Evolutionary conservation across 2,797 vertebrate genomes (phyloP).

Genomic region (Malurus splendens): DNA sequence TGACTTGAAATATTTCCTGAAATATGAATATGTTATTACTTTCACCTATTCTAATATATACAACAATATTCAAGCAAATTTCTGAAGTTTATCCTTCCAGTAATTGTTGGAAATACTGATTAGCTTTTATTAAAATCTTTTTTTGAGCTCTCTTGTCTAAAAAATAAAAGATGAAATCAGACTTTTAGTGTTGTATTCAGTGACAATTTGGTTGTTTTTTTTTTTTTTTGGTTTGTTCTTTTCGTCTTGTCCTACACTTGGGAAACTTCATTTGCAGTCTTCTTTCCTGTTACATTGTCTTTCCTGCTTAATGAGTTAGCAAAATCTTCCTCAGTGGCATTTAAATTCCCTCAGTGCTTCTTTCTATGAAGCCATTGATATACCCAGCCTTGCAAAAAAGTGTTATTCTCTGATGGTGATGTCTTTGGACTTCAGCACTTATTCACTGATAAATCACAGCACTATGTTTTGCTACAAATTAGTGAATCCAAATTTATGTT

Average conservation of each 20-base stretch:
- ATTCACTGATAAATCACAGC: not conserved
- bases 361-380: not conserved
- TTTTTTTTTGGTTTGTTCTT: not conserved
- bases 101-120: not conserved
- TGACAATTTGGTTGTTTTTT: not conserved
- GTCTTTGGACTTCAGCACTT: not conserved
- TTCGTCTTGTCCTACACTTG: not conserved
- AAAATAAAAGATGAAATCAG: not conserved
- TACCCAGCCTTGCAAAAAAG: not conserved
- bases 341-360: not conserved
- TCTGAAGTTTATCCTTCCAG: not conserved
- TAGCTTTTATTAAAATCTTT: not conserved
- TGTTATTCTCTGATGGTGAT: not conserved
- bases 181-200: not conserved
- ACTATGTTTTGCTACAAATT: not conserved
- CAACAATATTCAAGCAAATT: not conserved
- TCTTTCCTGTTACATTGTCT: not conserved
- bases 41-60: not conserved
- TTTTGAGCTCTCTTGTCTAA: not conserved
- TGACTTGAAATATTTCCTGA: not conserved
- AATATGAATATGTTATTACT: not conserved
- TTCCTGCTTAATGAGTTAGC: not conserved
- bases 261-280: not conserved
- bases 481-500: not conserved
- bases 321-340: not conserved